Evolutionary conservation across 2,888 invertebrate genomes (phyloP).

Genomic region (Lamproptera curius): DNA sequence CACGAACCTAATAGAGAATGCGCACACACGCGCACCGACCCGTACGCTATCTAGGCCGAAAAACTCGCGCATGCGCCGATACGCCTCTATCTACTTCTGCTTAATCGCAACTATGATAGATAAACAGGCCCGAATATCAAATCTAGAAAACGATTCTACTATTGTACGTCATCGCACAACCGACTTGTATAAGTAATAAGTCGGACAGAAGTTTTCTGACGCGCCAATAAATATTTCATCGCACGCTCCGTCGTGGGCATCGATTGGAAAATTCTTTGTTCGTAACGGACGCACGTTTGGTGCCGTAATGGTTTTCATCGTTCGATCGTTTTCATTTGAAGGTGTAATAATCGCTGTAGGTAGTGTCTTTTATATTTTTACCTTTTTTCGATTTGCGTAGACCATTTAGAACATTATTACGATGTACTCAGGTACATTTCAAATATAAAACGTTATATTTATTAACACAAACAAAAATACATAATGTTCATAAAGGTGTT

Average conservation of each 20-base stretch:
- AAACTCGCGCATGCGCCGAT: conserved; percentile 54
- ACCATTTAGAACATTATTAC: too few species aligned
- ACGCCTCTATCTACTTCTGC: conserved; percentile 26
- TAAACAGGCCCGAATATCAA: conserved; percentile 11
- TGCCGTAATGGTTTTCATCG: too few species aligned
- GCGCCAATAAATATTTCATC: not conserved
- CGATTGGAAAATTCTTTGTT: not conserved
- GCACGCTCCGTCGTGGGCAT: not conserved
- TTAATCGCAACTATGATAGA: conserved; percentile 4
- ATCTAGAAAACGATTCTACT: not conserved
- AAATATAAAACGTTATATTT: too few species aligned
- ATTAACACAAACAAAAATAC: too few species aligned
- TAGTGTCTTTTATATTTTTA: too few species aligned
- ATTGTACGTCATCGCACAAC: not conserved
- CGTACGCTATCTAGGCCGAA: conserved; percentile 58
- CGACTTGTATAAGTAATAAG: too few species aligned
- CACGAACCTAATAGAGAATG: conserved; percentile 28
- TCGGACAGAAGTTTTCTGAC: not conserved
- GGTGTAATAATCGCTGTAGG: too few species aligned
- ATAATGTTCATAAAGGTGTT: too few species aligned
- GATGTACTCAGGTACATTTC: too few species aligned
- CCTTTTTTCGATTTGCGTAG: too few species aligned
- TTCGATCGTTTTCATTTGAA: too few species aligned
- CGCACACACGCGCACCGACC: conserved; percentile 33
- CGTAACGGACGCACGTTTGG: not conserved